A percentile compares a stretch with the other conserved stretches of the same genome.
Conservation (phyloP, 2,888 invertebrate species). For the Cartodere bifasciata region DNA sequence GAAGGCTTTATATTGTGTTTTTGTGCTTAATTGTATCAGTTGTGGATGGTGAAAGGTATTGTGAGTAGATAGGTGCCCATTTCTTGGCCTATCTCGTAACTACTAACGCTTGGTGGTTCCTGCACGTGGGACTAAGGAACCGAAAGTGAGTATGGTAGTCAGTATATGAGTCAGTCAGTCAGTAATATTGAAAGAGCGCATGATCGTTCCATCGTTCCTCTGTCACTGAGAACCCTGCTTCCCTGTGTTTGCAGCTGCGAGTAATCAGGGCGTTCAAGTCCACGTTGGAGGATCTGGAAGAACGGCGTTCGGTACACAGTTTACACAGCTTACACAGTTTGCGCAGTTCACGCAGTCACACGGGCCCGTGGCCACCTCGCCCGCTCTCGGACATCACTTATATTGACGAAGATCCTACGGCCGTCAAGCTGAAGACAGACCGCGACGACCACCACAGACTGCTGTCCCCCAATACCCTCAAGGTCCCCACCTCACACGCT, state of each 20-base stretch:
- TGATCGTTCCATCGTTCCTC: constrained; percentile 32
- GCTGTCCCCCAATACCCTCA: constrained; percentile 34
- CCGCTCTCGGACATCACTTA: constrained; percentile 75
- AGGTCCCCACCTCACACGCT: constrained; percentile 42
- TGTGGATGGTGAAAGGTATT: no score
- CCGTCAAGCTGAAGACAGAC: constrained; percentile 31
- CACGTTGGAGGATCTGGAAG: constrained; percentile 98
- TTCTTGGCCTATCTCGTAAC: no score
- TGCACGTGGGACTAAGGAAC: constrained; percentile 3
- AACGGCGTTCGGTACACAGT: constrained; percentile 96
- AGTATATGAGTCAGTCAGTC: no score
- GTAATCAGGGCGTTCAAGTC: constrained; percentile 99
- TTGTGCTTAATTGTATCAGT: no score
- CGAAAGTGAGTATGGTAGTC: constrained; percentile 15
- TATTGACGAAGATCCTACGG: constrained; percentile 36
- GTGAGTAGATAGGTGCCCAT: no score
- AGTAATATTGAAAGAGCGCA: constrained; percentile 27
- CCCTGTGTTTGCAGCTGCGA: constrained; percentile 90
- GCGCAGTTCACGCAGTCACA: constrained; percentile 64
- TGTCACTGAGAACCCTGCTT: constrained; percentile 37
- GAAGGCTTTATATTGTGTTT: no score
- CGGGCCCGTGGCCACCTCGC: constrained; percentile 48
- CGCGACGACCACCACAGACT: constrained; percentile 32
- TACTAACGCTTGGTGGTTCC: no score
- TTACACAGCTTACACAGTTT: constrained; percentile 86